These are phyloP conservation scores for Ophonus ardosiacus DNA, from an alignment of 2,888 invertebrate species.

Conservation along the genomic window DNA sequence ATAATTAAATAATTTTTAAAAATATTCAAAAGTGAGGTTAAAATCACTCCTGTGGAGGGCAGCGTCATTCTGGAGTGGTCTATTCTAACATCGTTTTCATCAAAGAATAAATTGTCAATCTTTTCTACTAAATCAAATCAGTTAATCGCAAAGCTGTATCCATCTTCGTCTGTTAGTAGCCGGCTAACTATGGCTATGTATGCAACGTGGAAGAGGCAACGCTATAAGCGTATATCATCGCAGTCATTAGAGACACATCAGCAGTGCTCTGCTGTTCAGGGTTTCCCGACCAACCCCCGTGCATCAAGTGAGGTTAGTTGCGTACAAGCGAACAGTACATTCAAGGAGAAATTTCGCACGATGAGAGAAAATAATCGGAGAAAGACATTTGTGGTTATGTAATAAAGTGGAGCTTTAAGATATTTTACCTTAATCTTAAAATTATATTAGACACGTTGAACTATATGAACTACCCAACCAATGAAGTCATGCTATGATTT, in stretches of 20 bases:
- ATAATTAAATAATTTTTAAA: too few relatives aligned
- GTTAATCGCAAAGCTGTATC: not conserved
- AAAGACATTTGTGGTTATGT: not conserved
- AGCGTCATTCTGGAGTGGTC: too few relatives aligned
- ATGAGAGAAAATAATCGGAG: not conserved
- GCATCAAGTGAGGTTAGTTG: conserved; percentile 17
- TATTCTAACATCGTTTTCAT: too few relatives aligned
- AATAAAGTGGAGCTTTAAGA: too few relatives aligned
- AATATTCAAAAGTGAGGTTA: too few relatives aligned
- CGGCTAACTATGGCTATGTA: not conserved
- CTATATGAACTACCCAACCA: too few relatives aligned
- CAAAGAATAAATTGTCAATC: not conserved
- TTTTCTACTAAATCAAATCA: not conserved
- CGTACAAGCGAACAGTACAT: not conserved
- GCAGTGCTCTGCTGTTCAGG: conserved; percentile 19
- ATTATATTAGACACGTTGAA: too few relatives aligned
- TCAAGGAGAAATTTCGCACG: not conserved
- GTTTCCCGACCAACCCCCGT: not conserved
- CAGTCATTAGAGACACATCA: conserved; percentile 58
- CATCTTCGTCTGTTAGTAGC: not conserved
- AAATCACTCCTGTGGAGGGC: too few relatives aligned
- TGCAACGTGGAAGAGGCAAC: conserved; percentile 16
- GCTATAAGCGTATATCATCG: conserved; percentile 57
- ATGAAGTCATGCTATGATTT: too few relatives aligned
- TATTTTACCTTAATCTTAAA: too few relatives aligned